Evolutionary conservation across 2,888 invertebrate species (phyloP).

Genomic region (Adelphocoris suturalis): DNA sequence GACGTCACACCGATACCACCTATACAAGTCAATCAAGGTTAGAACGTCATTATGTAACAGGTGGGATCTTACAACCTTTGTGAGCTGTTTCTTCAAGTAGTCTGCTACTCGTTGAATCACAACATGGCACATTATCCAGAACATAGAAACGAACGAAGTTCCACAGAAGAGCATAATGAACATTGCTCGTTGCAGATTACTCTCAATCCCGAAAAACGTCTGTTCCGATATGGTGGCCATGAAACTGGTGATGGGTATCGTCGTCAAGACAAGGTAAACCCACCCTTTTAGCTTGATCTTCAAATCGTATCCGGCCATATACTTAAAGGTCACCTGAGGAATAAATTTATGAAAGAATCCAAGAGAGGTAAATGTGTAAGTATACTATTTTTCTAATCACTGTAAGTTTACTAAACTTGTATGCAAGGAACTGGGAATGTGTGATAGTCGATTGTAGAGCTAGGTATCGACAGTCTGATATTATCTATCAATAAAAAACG

Average conservation of each 20-base stretch:
- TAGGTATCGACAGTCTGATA: too few species aligned
- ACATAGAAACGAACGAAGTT: neutral
- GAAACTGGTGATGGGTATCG: neutral
- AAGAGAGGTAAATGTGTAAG: too few species aligned
- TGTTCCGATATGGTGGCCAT: neutral
- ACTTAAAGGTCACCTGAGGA: neutral
- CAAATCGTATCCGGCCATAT: neutral
- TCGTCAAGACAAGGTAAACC: neutral
- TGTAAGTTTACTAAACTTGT: neutral
- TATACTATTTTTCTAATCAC: neutral
- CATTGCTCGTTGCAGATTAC: neutral
- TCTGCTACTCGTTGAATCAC: slow-evolving; percentile 8
- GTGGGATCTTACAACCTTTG: slow-evolving; percentile 12
- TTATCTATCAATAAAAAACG: too few species aligned
- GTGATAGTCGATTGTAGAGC: too few species aligned
- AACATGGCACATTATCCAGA: slow-evolving; percentile 18
- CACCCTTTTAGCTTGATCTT: neutral
- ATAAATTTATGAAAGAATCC: too few species aligned
- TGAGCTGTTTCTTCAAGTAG: slow-evolving; percentile 11
- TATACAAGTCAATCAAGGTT: too few species aligned
- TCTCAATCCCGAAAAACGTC: neutral
- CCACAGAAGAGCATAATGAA: slow-evolving; percentile 45
- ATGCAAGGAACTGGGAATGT: neutral
- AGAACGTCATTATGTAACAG: too few species aligned
- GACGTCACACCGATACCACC: too few species aligned